Conservation (phyloP, 2,797 vertebrate species). For the Pantherophis alleghaniensis region DNA sequence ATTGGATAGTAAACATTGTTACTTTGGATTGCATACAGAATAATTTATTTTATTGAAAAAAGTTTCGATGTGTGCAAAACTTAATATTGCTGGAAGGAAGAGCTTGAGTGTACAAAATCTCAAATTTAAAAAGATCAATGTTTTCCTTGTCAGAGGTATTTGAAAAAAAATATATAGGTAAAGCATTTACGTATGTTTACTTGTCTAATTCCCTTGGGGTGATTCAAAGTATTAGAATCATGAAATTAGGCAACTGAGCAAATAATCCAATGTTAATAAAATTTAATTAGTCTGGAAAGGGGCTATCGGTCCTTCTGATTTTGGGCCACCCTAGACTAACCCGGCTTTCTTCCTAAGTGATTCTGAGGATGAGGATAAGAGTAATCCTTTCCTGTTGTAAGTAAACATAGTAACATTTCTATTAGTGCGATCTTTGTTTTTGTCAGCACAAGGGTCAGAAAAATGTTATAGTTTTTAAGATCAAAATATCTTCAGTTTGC, state of each 20-base stretch:
- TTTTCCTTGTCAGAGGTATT: not conserved
- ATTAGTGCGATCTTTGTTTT: not conserved
- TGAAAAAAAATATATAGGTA: not conserved
- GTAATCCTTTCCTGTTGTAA: not conserved
- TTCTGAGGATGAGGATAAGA: not conserved
- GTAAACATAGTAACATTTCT: not conserved
- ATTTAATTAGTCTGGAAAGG: not conserved
- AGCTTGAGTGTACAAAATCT: not conserved
- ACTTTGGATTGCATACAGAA: not conserved
- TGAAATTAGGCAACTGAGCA: not conserved
- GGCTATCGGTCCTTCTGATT: not conserved
- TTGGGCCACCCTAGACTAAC: not conserved
- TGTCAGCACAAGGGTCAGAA: not conserved
- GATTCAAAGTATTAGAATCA: not conserved
- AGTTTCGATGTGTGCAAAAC: not conserved
- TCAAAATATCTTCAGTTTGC: not conserved
- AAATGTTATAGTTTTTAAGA: not conserved
- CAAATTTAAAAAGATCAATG: not conserved
- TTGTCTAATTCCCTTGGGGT: not conserved
- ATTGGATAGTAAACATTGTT: not conserved
- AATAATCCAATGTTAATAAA: not conserved
- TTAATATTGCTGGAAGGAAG: not conserved
- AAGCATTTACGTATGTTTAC: not conserved
- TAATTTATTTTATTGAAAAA: not conserved
- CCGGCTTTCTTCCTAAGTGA: not conserved